phyloP scores from a whole-genome alignment of 1,140 invertebrate species.

The Forficula auricularia region DNA sequence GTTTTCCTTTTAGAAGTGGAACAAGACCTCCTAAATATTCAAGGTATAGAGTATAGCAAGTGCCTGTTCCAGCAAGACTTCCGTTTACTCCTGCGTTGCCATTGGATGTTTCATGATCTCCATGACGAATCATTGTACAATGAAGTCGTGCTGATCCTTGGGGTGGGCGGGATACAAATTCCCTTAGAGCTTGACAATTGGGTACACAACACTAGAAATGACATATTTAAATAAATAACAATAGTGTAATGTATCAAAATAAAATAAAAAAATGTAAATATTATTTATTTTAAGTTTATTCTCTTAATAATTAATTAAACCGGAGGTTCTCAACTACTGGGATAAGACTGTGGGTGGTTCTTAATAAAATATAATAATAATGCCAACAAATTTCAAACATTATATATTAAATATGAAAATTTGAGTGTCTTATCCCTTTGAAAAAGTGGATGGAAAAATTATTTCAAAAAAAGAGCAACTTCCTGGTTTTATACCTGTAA shows the following conservation, averaged over 20 bases:
- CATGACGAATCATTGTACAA: slow-evolving; percentile 91
- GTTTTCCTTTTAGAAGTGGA: slow-evolving; percentile 84
- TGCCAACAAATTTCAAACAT: too few species aligned
- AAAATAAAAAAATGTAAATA: not conserved
- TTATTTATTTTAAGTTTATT: too few species aligned
- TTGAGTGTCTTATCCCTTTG: too few species aligned
- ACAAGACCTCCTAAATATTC: slow-evolving; percentile 92
- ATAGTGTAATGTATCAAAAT: not conserved
- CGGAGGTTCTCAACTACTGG: too few species aligned
- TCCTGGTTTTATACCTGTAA: too few species aligned
- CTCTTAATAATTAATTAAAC: too few species aligned
- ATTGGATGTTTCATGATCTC: slow-evolving; percentile 38
- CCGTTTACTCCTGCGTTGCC: not conserved
- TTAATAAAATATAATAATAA: too few species aligned
- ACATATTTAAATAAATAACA: slow-evolving; percentile 4
- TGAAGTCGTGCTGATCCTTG: slow-evolving; percentile 66
- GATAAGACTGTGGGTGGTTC: too few species aligned
- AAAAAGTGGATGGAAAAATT: too few species aligned
- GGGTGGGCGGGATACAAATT: slow-evolving; percentile 85
- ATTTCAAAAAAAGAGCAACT: too few species aligned
- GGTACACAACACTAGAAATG: slow-evolving; percentile 75
- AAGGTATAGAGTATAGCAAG: slow-evolving; percentile 86
- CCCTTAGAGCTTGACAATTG: slow-evolving; percentile 64
- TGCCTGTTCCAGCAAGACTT: slow-evolving; percentile 40
- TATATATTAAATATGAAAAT: too few species aligned